A percentile compares a stretch with the other conserved stretches of the same genome.
Conservation (phyloP, 2,113 vertebrate species). For the Oryzias javanicus region DNA sequence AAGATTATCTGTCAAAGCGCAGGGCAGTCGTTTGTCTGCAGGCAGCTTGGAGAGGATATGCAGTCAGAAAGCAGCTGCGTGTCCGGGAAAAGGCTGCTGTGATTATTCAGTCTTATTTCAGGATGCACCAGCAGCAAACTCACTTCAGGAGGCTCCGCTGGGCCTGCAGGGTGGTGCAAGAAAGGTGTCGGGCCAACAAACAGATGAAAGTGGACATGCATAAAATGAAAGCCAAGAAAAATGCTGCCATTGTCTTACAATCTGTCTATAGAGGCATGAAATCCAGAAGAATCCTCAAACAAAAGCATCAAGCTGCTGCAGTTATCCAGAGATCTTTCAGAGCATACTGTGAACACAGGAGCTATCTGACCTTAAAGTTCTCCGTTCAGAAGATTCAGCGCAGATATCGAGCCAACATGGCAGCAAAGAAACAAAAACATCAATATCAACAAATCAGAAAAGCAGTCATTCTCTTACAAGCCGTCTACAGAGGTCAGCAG, state of each 20-base stretch:
- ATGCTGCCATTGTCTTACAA: constrained; percentile 76
- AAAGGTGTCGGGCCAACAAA: constrained; percentile 72
- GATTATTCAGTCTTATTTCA: constrained; percentile 82
- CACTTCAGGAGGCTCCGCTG: constrained; percentile 68
- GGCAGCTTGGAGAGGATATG: constrained; percentile 78
- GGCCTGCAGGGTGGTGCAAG: constrained; percentile 79
- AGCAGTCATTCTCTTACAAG: constrained; percentile 80
- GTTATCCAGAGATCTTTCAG: no score
- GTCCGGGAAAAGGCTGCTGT: constrained; percentile 64
- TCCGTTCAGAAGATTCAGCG: no score
- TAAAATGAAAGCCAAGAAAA: constrained; percentile 54
- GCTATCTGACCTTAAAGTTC: no score
- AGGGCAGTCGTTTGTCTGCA: constrained; percentile 77
- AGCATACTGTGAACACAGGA: no score
- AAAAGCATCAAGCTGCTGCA: no score
- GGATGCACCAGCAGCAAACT: constrained; percentile 67
- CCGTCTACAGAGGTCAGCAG: constrained; percentile 74
- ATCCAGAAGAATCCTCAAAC: no score
- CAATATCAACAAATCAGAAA: no score
- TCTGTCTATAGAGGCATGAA: constrained; percentile 56
- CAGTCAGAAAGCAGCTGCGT: constrained; percentile 64
- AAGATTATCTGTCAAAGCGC: constrained; percentile 69
- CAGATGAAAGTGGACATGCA: constrained; percentile 62
- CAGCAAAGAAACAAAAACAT: no score
- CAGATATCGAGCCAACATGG: no score